phyloP scores from a whole-genome alignment of 2,113 vertebrate genomes.

The Tetrax tetrax region DNA sequence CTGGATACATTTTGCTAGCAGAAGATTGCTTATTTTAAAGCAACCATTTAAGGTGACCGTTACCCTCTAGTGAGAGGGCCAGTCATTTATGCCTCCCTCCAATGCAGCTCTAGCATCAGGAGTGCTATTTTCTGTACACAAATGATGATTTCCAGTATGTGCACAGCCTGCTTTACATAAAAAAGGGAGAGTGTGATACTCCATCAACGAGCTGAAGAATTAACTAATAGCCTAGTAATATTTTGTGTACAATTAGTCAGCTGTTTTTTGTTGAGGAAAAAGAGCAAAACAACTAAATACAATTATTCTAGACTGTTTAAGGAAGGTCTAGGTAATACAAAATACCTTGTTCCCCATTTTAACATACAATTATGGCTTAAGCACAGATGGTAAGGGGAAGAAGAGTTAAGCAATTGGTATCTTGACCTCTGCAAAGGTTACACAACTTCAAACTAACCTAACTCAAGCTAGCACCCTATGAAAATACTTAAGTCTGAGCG shows the following conservation, averaged over 20 bases:
- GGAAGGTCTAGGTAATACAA: neutral
- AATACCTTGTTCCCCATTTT: neutral
- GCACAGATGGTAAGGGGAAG: neutral
- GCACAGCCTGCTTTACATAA: neutral
- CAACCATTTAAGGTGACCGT: neutral
- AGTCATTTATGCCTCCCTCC: neutral
- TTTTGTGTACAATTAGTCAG: neutral
- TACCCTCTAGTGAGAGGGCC: neutral
- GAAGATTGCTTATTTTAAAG: neutral
- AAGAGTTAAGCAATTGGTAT: neutral
- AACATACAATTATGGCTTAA: neutral
- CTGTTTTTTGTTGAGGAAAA: neutral
- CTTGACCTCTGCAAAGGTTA: neutral
- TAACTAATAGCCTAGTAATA: neutral
- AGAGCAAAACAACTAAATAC: neutral
- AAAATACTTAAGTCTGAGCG: neutral
- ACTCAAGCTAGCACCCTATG: neutral
- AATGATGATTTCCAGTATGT: neutral
- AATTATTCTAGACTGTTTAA: neutral
- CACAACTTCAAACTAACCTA: neutral
- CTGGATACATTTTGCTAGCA: neutral
- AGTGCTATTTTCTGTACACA: neutral
- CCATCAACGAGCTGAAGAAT: neutral
- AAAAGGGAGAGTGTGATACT: neutral
- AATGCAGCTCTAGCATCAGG: neutral